Percentiles rank a stretch among this genome's conserved stretches.
phyloP scores from a whole-genome alignment of 2,797 vertebrate genomes.

The Chrysocyon brachyurus region DNA sequence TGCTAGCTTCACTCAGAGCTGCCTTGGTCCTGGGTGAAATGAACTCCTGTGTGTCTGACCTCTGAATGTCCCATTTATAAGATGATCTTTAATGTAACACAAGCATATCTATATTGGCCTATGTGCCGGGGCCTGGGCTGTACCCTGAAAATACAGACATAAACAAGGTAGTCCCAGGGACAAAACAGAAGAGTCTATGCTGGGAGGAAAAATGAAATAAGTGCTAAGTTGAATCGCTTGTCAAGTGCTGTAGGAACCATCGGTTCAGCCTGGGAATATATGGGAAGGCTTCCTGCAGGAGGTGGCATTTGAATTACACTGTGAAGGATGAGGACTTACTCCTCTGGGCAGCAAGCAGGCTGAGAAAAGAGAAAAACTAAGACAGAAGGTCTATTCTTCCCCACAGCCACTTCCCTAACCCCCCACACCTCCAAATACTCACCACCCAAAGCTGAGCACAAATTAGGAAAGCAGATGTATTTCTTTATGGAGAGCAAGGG shows the following conservation, averaged over 20 bases:
- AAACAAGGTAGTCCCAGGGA: not conserved
- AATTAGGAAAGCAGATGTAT: not conserved
- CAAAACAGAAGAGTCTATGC: not conserved
- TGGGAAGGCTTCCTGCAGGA: not conserved
- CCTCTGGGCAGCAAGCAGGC: not conserved
- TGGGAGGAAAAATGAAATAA: not conserved
- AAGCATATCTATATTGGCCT: not conserved
- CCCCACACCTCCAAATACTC: not conserved
- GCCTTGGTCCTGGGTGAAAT: not conserved
- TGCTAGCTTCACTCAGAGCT: not conserved
- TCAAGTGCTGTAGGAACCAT: not conserved
- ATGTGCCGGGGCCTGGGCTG: not conserved
- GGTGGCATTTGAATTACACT: not conserved
- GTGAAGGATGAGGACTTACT: not conserved
- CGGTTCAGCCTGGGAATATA: not conserved
- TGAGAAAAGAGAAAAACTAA: constrained; percentile 5
- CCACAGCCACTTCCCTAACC: not conserved
- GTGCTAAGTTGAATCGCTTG: not conserved
- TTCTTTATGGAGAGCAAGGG: not conserved
- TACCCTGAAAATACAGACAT: not conserved
- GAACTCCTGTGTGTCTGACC: not conserved
- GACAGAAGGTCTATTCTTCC: not conserved
- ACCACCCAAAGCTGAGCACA: not conserved
- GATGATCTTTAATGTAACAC: not conserved
- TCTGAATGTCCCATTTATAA: not conserved